Percentiles rank a stretch among this genome's conserved stretches.
phyloP scores from a whole-genome alignment of 2,797 vertebrate genomes.

The Enteromius paludinosus region DNA sequence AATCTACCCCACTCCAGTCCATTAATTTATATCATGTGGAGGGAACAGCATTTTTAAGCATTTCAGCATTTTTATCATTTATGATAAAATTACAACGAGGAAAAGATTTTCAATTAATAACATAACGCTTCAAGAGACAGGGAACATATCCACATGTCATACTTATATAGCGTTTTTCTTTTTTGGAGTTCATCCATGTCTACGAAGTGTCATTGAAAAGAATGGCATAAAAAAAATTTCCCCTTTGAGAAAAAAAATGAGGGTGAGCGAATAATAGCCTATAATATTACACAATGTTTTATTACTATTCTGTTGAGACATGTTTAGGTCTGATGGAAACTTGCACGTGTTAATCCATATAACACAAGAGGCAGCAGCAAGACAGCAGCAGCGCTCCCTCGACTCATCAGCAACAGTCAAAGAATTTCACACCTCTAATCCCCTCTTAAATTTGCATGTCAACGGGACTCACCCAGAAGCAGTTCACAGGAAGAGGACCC shows the following conservation, averaged over 20 bases:
- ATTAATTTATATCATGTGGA: neutral
- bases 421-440: neutral
- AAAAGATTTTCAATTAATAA: neutral
- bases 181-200: neutral
- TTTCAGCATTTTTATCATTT: neutral
- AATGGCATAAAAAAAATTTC: neutral
- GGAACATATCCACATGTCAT: neutral
- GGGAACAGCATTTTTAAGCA: neutral
- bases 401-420: constrained; percentile 1
- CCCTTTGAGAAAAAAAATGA: neutral
- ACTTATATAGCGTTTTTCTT: neutral
- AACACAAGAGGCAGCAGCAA: neutral
- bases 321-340: neutral
- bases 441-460: constrained; percentile 11
- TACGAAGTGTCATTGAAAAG: neutral
- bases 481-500: constrained; percentile 11
- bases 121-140: neutral
- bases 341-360: neutral
- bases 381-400: constrained; percentile 9
- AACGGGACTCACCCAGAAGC: constrained; percentile 7
- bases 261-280: neutral
- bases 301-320: neutral
- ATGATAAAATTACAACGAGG: neutral
- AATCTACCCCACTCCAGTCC: neutral
- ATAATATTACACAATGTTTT: neutral